phyloP scores from a whole-genome alignment of 35 echinoderm and acorn worm genomes.

The Apostichopus japonicus region DNA sequence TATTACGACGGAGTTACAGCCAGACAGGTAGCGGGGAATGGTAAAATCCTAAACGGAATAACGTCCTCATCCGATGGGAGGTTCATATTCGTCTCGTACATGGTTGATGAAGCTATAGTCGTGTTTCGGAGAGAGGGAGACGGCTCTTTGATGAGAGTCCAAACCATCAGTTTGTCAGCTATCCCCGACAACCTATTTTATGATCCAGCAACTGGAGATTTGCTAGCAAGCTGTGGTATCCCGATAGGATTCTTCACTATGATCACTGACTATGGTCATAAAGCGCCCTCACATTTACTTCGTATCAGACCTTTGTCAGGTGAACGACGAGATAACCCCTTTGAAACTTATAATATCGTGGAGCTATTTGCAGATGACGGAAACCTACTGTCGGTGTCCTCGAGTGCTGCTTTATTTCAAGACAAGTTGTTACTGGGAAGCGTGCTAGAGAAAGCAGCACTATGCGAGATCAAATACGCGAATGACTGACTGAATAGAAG shows the following conservation, averaged over 20 bases:
- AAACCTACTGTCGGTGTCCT: not conserved
- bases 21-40: conserved; percentile 20
- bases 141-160: not conserved
- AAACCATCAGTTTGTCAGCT: not conserved
- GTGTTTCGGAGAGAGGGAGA: not conserved
- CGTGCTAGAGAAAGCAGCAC: conserved; percentile 25
- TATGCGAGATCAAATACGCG: conserved; percentile 5
- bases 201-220: conserved; percentile 23
- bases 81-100: conserved; percentile 12
- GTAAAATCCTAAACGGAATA: conserved; percentile 34
- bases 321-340: not conserved
- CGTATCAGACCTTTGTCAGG: conserved; percentile 7
- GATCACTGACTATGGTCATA: not conserved
- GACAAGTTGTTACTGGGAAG: conserved; percentile 14
- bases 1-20: conserved; percentile 70
- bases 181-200: conserved; percentile 25
- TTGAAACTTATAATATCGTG: not conserved
- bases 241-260: conserved; percentile 1
- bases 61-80: conserved; percentile 22
- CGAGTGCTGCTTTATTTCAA: conserved; percentile 1
- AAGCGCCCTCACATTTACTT: conserved; percentile 28
- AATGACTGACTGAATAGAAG: not conserved
- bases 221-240: not conserved
- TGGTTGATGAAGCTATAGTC: conserved; percentile 7
- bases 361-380: conserved; percentile 51